A percentile compares a stretch with the other conserved stretches of the same genome.
Evolutionary conservation across 2,797 vertebrate genomes (phyloP).

Genomic region (Sylvia borin): DNA sequence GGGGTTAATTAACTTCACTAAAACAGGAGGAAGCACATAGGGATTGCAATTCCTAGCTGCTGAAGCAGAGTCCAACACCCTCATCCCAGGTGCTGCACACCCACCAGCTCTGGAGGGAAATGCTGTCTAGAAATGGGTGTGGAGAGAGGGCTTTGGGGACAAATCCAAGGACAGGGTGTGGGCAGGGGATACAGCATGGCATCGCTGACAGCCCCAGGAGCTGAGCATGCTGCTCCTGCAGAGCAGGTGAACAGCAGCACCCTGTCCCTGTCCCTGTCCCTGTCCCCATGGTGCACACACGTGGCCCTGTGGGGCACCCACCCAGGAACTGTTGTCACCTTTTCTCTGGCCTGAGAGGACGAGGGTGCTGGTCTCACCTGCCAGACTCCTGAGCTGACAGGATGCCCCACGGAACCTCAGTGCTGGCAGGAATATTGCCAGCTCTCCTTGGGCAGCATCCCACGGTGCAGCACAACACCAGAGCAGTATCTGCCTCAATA

Average conservation of each 20-base stretch:
- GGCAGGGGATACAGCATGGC: not conserved
- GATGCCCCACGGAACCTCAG: not conserved
- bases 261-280: not conserved
- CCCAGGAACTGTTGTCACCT: not conserved
- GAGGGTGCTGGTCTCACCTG: not conserved
- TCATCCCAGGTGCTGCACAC: not conserved
- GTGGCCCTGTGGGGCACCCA: fast-evolving
- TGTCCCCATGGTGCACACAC: not conserved
- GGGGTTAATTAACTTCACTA: not conserved
- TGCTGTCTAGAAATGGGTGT: not conserved
- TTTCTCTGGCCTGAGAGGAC: not conserved
- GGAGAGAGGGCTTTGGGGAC: not conserved
- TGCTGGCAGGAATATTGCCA: not conserved
- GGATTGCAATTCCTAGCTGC: not conserved
- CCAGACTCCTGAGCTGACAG: not conserved
- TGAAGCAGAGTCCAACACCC: not conserved
- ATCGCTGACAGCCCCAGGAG: not conserved
- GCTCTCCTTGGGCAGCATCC: not conserved
- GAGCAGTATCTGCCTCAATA: not conserved
- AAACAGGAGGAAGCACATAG: not conserved
- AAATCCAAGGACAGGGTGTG: not conserved
- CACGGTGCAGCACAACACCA: not conserved
- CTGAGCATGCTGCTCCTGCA: not conserved
- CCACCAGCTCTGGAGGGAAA: not conserved
- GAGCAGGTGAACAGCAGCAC: not conserved